Evolutionary conservation across 2,888 invertebrate genomes (phyloP), one percentile per base, ranked within the genome.

Genomic region (Antheraea yamamai): DNA sequence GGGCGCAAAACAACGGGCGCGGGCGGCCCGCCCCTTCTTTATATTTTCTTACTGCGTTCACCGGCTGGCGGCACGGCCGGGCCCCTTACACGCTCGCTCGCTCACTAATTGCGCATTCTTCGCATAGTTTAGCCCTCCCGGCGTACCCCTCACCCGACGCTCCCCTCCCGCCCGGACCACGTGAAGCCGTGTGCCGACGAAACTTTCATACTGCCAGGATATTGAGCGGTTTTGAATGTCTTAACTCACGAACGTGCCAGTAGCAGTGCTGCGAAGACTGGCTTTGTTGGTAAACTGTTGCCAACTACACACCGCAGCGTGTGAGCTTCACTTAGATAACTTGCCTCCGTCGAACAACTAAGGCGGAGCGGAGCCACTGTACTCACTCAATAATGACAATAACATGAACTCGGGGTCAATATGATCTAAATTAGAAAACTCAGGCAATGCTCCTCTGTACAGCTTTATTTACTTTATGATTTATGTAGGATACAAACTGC

Each of bases 71-170:
- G 91, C 93, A 91, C 94, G 95, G 95, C 95, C 95, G 95, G 96
- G 95, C 96, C 94, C 94, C 95, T 92, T 95, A 95, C 95, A 95
- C 95, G 95, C 96, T 95, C 96, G 96, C 96, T 96, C 96, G 96
- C 96, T 97, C 97, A 97, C 97, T 98, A 98, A 98, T 98, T 98
- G 97, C 97, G 97, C 97, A 98, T 98, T 98, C 98, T 97, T 98
- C 97, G 97, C 97, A 98, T 98, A 98, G 97, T 98, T 98, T 97
- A 97, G 96, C 96, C 96, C 96, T 96, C 96, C 95, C 93, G 94
- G 93, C 95, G 94, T 89, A 89, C 95, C 95, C 95, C 92, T 90
- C 94, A 91, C 93, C 91, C 87, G 87, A 92, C 93, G 87, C 92
- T 90, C 92, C 20, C 70, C 70, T 20, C 70, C 70, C 64, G 26